Evolutionary conservation across 2,113 vertebrate genomes (phyloP), one percentile per base, ranked within the genome.

Genomic region (Podarcis muralis): DNA sequence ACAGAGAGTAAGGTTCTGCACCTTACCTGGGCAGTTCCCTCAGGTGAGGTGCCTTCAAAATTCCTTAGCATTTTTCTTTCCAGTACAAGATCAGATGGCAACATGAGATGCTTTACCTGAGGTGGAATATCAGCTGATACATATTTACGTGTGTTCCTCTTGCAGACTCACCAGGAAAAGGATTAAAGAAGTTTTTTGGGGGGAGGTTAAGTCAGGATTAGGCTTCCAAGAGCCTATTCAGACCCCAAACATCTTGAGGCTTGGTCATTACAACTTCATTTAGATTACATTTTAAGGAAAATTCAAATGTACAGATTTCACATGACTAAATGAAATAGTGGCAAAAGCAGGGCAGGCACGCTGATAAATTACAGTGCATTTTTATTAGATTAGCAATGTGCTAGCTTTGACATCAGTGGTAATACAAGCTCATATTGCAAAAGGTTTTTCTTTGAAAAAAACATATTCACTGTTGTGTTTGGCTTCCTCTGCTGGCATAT

Each of bases 341-440:
- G 9, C 4, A 32, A 13, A 6, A 2, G 53, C 66, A 66, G 83
- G 40, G 25, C 68, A 85, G 59, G 25, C 27, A 59, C 69, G 25
- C 35, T 88, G 78, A 93, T 90, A 92, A 95, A 92, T 89, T 85
- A 22, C 66, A 90, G 35, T 40, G 18, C 88, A 40, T 76, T 94
- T 96, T 85, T 92, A 91, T 77, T 92, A 87, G 83, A 92, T 95
- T 91, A 94, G 74, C 25, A 84, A 78, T 68, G 35, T 81, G 81
- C 91, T 89, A 81, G 69, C 82, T 95, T 93, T 96, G 92, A 94
- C 93, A 95, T 93, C 83, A 86, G 83, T 53, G 83, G 92, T 85
- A 94, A 96, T 32, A 32, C 11, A 83, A 95, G 81, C 91, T 77
- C 62, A 30, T 89, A 88, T 72, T 94, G 92, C 11, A 27, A 95